These are phyloP conservation scores for Columba janthina DNA, from an alignment of 2,113 vertebrate genomes.

Conservation along the genomic window DNA sequence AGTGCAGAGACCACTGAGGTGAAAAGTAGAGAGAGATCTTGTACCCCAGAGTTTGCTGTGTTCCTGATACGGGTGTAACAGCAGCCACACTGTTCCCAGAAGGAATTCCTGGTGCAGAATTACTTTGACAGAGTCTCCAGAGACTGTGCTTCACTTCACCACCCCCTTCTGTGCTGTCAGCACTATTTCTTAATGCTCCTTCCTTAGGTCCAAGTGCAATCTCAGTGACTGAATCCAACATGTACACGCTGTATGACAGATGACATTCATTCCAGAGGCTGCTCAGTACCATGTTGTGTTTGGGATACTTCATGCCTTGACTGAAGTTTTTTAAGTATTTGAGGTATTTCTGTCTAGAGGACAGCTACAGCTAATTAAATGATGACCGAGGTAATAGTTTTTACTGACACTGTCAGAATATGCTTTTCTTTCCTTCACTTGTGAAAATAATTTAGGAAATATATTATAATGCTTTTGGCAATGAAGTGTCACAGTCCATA, in stretches of 20 bases:
- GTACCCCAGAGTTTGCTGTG: background rate
- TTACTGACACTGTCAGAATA: background rate
- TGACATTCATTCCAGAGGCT: background rate
- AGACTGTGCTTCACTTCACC: background rate
- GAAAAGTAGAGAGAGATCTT: background rate
- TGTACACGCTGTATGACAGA: background rate
- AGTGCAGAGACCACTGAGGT: background rate
- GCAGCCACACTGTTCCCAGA: background rate
- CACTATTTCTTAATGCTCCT: background rate
- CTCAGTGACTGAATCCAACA: background rate
- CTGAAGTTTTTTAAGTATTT: background rate
- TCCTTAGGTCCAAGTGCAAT: background rate
- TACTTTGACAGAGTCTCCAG: background rate
- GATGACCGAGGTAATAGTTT: background rate
- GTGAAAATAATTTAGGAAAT: background rate
- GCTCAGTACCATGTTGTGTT: background rate
- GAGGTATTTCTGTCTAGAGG: background rate
- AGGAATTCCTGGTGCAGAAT: background rate
- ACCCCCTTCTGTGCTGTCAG: background rate
- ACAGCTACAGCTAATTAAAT: background rate
- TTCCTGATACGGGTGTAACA: background rate
- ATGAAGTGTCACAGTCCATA: background rate
- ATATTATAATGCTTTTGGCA: background rate
- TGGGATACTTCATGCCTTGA: background rate
- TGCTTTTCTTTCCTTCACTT: background rate